phyloP scores from a whole-genome alignment of 1,140 invertebrate species.

The Heliothis subflexa region DNA sequence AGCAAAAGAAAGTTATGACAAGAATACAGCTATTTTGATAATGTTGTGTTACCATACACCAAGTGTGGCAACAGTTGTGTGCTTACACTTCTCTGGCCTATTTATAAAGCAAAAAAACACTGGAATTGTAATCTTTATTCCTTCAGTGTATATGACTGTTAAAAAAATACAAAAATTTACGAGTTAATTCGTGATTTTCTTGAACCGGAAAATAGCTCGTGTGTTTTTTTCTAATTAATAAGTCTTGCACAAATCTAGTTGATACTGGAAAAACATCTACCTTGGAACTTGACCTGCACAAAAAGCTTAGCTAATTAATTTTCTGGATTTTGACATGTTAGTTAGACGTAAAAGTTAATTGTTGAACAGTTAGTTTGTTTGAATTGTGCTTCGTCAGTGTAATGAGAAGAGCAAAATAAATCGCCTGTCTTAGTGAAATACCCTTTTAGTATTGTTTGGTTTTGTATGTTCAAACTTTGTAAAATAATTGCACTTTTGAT shows the following conservation, averaged over 20 bases:
- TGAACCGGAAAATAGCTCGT: neutral
- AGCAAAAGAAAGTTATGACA: no score
- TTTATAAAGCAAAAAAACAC: no score
- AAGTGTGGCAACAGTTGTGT: no score
- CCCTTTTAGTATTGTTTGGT: slow-evolving; percentile 30
- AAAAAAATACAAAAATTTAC: no score
- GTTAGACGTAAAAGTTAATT: slow-evolving; percentile 34
- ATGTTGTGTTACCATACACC: no score
- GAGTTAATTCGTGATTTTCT: neutral
- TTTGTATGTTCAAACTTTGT: slow-evolving; percentile 30
- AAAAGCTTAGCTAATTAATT: slow-evolving; percentile 43
- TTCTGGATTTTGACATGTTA: slow-evolving; percentile 45
- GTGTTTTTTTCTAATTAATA: slow-evolving; percentile 7
- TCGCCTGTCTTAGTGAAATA: slow-evolving; percentile 21
- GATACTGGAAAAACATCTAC: neutral
- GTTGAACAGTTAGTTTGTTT: slow-evolving; percentile 34
- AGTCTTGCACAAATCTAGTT: slow-evolving; percentile 20
- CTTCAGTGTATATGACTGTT: no score
- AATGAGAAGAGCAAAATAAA: slow-evolving; percentile 26
- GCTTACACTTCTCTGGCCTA: no score
- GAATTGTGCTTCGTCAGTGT: slow-evolving; percentile 32
- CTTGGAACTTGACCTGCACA: slow-evolving; percentile 17
- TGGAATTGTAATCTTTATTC: no score
- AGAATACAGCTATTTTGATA: no score
- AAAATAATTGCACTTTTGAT: slow-evolving; percentile 11